Evolutionary conservation across 1,140 invertebrate genomes (phyloP).

Genomic region (Idris sp.): DNA sequence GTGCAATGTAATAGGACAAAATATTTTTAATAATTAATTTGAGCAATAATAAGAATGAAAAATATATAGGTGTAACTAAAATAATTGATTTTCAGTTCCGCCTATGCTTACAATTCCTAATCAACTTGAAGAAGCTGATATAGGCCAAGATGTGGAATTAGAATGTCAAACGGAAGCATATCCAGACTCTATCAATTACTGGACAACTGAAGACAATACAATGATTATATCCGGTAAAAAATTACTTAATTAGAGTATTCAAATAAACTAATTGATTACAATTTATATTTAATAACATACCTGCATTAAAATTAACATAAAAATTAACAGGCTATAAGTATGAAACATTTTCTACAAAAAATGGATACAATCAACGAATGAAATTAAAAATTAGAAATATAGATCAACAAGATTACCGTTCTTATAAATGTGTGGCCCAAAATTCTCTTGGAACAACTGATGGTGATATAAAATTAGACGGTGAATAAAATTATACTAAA

Average conservation of each 20-base stretch:
- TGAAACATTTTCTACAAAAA: slow-evolving; percentile 87
- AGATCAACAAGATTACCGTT: slow-evolving; percentile 88
- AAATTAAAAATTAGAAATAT: slow-evolving; percentile 91
- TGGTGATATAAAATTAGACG: slow-evolving; percentile 93
- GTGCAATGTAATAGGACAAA: slow-evolving; percentile 96
- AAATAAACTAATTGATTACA: too few relatives aligned
- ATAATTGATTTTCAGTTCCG: slow-evolving; percentile 83
- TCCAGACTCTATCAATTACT: slow-evolving; percentile 92
- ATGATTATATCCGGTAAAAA: slow-evolving; percentile 91
- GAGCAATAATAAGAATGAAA: slow-evolving; percentile 9
- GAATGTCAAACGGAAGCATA: slow-evolving; percentile 93
- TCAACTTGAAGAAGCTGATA: slow-evolving; percentile 89
- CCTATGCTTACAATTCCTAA: slow-evolving; percentile 92
- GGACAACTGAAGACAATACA: slow-evolving; percentile 90
- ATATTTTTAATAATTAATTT: background rate
- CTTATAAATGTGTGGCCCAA: slow-evolving; percentile 95
- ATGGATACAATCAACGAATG: slow-evolving; percentile 92
- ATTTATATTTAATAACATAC: too few relatives aligned
- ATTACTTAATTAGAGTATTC: too few relatives aligned
- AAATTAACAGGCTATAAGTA: slow-evolving; percentile 93
- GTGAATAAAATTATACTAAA: slow-evolving; percentile 76
- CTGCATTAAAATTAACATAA: too few relatives aligned
- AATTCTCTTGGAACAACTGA: slow-evolving; percentile 96
- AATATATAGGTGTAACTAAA: too few relatives aligned
- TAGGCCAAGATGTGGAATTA: slow-evolving; percentile 88